Evolutionary conservation across 2,797 vertebrate species (phyloP).

Genomic region (Selene dorsalis): DNA sequence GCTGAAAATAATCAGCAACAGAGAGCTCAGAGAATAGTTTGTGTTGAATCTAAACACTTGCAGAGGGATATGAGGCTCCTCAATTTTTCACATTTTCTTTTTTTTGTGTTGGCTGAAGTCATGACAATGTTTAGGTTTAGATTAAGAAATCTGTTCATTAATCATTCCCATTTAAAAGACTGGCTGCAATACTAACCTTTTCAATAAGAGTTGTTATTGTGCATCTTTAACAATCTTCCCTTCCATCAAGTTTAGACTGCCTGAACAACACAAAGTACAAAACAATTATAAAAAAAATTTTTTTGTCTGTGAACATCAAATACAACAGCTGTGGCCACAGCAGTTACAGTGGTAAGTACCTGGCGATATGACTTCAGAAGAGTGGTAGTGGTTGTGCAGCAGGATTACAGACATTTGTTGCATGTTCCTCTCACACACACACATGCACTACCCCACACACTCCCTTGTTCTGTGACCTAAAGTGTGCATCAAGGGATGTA

Average conservation of each 20-base stretch:
- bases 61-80: conserved; percentile 40
- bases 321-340: neutral
- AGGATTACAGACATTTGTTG: conserved; percentile 30
- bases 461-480: conserved; percentile 55
- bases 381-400: conserved; percentile 12
- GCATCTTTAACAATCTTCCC: neutral
- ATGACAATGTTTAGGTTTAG: conserved; percentile 62
- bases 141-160: conserved; percentile 41
- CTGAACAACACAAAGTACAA: neutral
- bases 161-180: conserved; percentile 30
- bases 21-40: conserved; percentile 50
- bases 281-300: neutral
- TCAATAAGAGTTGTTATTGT: neutral
- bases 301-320: conserved; percentile 18
- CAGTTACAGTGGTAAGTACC: conserved; percentile 8
- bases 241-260: neutral
- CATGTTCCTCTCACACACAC: conserved; percentile 18
- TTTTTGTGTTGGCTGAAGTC: conserved; percentile 36
- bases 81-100: conserved; percentile 28
- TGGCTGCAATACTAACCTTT: neutral
- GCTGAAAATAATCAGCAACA: conserved; percentile 58
- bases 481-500: conserved; percentile 69
- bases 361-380: conserved; percentile 11
- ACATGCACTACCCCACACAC: conserved; percentile 28
- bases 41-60: conserved; percentile 63